Base-by-base conservation (phyloP, 1,140 invertebrate species). In the Nymphalis io region DNA sequence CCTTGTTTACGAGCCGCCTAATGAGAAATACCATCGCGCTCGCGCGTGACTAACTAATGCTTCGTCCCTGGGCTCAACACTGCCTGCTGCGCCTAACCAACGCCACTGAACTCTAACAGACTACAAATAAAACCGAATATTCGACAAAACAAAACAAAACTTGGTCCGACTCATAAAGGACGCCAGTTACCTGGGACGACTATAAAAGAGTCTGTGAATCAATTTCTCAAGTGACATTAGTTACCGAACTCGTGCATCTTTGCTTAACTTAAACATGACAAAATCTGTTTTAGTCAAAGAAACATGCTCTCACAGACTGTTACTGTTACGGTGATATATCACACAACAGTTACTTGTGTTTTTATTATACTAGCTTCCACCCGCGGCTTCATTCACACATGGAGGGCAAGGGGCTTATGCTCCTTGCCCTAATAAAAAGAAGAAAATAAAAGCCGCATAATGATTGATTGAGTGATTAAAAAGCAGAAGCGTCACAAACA, bases 1-100 rank as follows among this genome's bases (percentile, higher is more conserved):
- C 81, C 83, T 85, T 87, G 79, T 88, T 88, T 87, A 90, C 82
- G 84, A 85, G 73, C 70, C 69, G 72, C 72, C 82, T 90, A 90
- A 90, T 89, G 83, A 89, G 87, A 85, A 87, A 84, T 87, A 80
- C 79, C 81, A 84, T 82, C 75, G 75, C 70, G 77, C 73, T 79
- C 74, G 76, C 69, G 79, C 82, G 85, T 84, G 84, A 83, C 86
- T 85, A 82, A 82, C 80, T 81, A 85, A 81, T 79, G 76, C 75
- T 65, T 74, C 75, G 78, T 78, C 76, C 71, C 75, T 70, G 68
- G 55, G 71, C 58, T 64, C 64, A 74, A 72, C 69, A 58, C 60
- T 73, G 62, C 63, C 61, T 64, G 46, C 68, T 63, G 63, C 18
- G 51, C 42, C 38, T 66, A 46, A 65, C 39, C 48, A 15, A 46